Evolutionary conservation across 2,797 vertebrate genomes (phyloP).

Genomic region (Ptychadena robeensis): DNA sequence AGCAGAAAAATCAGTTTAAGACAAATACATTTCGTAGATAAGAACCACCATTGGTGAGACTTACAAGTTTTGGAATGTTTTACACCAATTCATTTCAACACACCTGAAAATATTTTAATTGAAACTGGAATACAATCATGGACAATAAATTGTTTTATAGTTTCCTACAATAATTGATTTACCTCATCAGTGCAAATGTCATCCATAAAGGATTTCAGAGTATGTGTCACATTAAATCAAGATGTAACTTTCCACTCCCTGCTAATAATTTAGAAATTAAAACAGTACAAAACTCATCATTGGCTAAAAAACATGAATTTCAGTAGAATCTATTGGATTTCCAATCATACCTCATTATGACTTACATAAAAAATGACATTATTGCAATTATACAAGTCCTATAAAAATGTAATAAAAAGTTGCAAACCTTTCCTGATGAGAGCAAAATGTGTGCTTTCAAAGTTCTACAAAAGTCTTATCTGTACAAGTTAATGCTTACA

Average conservation of each 20-base stretch:
- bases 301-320: conserved; percentile 1
- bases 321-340: conserved; percentile 21
- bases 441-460: conserved; percentile 17
- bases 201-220: background rate
- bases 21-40: background rate
- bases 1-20: background rate
- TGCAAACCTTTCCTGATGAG: conserved; percentile 37
- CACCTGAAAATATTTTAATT: background rate
- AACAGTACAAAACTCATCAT: background rate
- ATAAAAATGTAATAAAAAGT: background rate
- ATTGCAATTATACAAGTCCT: conserved; percentile 3
- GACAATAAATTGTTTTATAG: background rate
- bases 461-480: background rate
- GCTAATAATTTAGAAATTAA: background rate
- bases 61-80: background rate
- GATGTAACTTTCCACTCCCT: background rate
- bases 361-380: background rate
- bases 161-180: background rate
- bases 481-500: conserved; percentile 33
- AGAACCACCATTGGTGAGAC: background rate
- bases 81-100: background rate
- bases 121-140: background rate
- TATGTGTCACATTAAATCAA: background rate
- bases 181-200: conserved; percentile 40
- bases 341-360: background rate